Evolutionary conservation across 2,113 vertebrate species (phyloP).

Genomic region (Camelus dromedarius): DNA sequence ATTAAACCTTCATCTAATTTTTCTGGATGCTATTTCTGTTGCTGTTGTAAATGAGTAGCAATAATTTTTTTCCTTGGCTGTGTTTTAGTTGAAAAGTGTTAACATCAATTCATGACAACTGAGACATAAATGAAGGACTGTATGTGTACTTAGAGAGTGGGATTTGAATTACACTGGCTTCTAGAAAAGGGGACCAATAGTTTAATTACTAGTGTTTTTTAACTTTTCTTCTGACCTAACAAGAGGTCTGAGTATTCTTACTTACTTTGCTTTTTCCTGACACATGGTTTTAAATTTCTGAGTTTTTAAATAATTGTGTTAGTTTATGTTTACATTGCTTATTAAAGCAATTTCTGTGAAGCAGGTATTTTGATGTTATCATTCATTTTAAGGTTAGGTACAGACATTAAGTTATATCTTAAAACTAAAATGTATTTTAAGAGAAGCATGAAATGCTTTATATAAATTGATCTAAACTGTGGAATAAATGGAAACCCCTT

Average conservation of each 20-base stretch:
- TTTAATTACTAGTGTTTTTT: background rate
- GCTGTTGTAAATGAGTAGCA: background rate
- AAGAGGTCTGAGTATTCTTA: background rate
- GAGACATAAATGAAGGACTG: background rate
- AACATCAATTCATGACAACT: background rate
- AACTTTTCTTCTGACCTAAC: background rate
- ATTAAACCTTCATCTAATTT: background rate
- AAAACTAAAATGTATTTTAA: background rate
- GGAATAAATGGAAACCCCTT: background rate
- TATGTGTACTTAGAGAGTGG: background rate
- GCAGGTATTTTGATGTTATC: background rate
- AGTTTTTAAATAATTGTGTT: background rate
- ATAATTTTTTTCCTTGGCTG: background rate
- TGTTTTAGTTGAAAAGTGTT: slow-evolving; percentile 20
- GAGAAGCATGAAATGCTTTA: background rate
- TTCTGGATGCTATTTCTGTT: slow-evolving; percentile 1
- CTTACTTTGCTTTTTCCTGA: background rate
- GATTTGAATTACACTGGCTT: background rate
- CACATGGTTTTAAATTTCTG: background rate
- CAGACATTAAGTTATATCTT: background rate
- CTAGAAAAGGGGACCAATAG: background rate
- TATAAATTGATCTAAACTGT: background rate
- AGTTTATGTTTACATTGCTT: background rate
- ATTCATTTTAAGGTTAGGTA: background rate
- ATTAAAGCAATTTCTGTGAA: background rate